Evolutionary conservation across 2,888 invertebrate genomes (phyloP).

Genomic region (Agriopis leucophaearia): DNA sequence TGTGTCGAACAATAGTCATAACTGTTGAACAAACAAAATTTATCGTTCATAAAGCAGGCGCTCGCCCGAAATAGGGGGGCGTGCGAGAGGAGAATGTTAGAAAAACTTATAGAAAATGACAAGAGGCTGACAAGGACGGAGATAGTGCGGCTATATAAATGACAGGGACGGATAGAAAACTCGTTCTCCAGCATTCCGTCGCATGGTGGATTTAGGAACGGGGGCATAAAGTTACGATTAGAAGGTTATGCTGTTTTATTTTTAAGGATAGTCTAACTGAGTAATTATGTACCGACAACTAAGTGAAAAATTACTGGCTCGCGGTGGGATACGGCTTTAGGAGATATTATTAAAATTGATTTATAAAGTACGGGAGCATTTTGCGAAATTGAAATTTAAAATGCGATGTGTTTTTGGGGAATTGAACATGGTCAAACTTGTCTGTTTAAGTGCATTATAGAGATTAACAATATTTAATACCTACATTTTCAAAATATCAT

Average conservation of each 20-base stretch:
- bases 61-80: slow-evolving; percentile 81
- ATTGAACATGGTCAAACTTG: slow-evolving; percentile 17
- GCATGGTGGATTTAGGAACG: slow-evolving; percentile 86
- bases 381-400: slow-evolving; percentile 49
- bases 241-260: slow-evolving; percentile 83
- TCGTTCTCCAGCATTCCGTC: slow-evolving; percentile 84
- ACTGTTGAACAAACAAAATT: slow-evolving; percentile 82
- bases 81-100: slow-evolving; percentile 81
- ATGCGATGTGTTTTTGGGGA: slow-evolving; percentile 36
- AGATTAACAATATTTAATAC: slow-evolving; percentile 1
- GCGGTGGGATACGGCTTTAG: slow-evolving; percentile 51
- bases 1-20: slow-evolving; percentile 81
- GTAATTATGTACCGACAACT: slow-evolving; percentile 67
- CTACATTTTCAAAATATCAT: background rate
- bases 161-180: slow-evolving; percentile 82
- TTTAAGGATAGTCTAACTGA: slow-evolving; percentile 73
- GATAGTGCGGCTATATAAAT: slow-evolving; percentile 70
- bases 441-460: slow-evolving; percentile 3
- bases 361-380: slow-evolving; percentile 54
- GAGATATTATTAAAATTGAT: slow-evolving; percentile 58
- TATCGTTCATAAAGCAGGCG: slow-evolving; percentile 75
- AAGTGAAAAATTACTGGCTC: slow-evolving; percentile 65
- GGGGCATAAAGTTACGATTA: slow-evolving; percentile 85
- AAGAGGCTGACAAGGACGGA: slow-evolving; percentile 80
- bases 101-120: slow-evolving; percentile 87